A percentile compares a stretch with the other conserved stretches of the same genome.
phyloP scores from a whole-genome alignment of 2,113 vertebrate species.

The Macquaria ambigua region DNA sequence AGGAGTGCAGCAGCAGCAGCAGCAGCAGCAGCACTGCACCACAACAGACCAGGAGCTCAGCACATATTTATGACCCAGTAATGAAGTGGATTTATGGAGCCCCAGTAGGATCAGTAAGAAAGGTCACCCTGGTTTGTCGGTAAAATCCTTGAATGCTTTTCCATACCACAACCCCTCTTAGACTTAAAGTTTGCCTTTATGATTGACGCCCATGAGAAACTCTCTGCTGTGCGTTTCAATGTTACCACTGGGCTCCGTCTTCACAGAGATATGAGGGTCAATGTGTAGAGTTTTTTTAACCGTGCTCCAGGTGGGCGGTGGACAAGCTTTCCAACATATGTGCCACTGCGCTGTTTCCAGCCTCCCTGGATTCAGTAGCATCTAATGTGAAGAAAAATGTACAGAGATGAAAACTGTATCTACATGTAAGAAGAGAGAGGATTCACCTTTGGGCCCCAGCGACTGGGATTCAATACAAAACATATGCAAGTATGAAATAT shows the following conservation, averaged over 20 bases:
- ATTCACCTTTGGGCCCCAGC: not conserved
- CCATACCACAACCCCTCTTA: conserved; percentile 60
- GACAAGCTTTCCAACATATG: conserved; percentile 75
- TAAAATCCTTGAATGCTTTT: conserved; percentile 76
- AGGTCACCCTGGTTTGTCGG: conserved; percentile 67
- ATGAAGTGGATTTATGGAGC: conserved; percentile 79
- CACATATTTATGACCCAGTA: conserved; percentile 73
- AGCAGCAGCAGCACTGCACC: conserved; percentile 20
- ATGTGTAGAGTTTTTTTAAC: conserved; percentile 64
- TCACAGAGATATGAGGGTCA: conserved; percentile 51
- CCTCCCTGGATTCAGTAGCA: conserved; percentile 12
- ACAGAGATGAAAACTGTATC: not conserved
- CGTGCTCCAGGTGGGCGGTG: conserved; percentile 63
- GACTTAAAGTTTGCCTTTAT: conserved; percentile 46
- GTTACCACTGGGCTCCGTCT: conserved; percentile 59
- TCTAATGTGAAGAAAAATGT: not conserved
- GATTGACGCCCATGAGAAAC: conserved; percentile 68
- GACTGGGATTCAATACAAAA: not conserved
- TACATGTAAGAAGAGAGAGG: not conserved
- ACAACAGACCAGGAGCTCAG: conserved; percentile 51
- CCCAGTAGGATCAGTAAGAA: conserved; percentile 59
- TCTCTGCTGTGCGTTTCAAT: conserved; percentile 37
- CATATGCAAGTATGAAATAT: not conserved
- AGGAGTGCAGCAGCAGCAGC: not conserved
- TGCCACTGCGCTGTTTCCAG: conserved; percentile 35